Evolutionary conservation across 2,797 vertebrate species (phyloP).

Genomic region (Iguana delicatissima): DNA sequence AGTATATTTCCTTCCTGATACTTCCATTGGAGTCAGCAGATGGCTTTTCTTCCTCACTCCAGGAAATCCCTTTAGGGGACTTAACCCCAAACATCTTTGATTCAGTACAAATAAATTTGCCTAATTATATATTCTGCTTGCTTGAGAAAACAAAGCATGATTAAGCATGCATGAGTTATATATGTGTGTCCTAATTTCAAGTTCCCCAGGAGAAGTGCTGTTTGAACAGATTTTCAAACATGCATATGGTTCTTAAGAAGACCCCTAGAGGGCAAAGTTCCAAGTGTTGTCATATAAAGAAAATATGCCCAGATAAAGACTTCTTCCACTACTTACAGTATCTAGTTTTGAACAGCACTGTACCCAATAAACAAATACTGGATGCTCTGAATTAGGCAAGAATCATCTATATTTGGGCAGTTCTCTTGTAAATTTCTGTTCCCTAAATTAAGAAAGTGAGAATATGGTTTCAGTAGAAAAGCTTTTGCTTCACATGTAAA

Average conservation of each 20-base stretch:
- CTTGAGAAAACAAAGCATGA: slow-evolving; percentile 10
- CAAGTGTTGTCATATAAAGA: neutral
- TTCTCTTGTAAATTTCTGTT: neutral
- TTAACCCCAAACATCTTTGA: slow-evolving; percentile 38
- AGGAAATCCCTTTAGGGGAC: slow-evolving; percentile 56
- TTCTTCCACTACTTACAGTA: fast-evolving
- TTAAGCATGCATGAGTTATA: slow-evolving; percentile 38
- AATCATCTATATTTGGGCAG: neutral
- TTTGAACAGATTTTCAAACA: slow-evolving; percentile 17
- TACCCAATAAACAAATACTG: neutral
- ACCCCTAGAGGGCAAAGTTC: neutral
- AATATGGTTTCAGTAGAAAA: too few relatives aligned
- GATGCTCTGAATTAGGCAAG: neutral
- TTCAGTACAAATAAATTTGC: slow-evolving; percentile 24
- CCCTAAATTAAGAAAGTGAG: neutral
- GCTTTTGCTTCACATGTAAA: too few relatives aligned
- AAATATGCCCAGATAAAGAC: neutral
- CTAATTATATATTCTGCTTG: slow-evolving; percentile 14
- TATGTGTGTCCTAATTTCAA: slow-evolving; percentile 5
- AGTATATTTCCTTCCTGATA: slow-evolving; percentile 54
- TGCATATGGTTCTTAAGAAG: neutral
- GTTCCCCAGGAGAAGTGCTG: slow-evolving; percentile 12
- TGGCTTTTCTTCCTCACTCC: slow-evolving; percentile 53
- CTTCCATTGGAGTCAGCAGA: slow-evolving; percentile 60
- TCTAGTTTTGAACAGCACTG: neutral